Evolutionary conservation across 2,797 vertebrate species (phyloP).

Genomic region (Anabacerthia variegaticeps): DNA sequence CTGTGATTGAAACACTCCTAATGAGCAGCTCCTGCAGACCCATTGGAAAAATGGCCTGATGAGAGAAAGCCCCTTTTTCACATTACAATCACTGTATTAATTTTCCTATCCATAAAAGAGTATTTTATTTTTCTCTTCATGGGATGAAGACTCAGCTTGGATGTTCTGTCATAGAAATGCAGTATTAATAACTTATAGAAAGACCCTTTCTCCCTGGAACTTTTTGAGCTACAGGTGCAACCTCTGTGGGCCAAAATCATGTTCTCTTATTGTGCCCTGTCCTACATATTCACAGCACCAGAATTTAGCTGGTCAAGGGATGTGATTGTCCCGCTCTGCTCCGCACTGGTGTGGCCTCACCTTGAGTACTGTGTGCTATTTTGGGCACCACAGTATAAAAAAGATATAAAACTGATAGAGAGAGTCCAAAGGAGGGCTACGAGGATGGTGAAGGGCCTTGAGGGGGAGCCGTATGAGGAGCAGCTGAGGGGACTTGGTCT

Average conservation of each 20-base stretch:
- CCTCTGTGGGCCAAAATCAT: background rate
- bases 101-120: background rate
- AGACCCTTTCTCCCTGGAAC: background rate
- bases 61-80: background rate
- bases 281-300: background rate
- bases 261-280: background rate
- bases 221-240: background rate
- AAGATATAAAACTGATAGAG: background rate
- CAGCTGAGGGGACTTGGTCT: background rate
- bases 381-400: background rate
- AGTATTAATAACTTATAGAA: background rate
- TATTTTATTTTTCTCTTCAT: background rate
- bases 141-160: background rate
- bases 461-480: background rate
- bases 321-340: fast-evolving
- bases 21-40: background rate
- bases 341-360: background rate
- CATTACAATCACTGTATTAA: background rate
- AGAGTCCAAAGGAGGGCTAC: background rate
- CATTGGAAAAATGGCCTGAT: background rate
- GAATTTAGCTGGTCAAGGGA: background rate
- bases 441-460: background rate
- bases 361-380: background rate
- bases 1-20: background rate
- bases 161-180: background rate